Percentiles rank a stretch among this genome's conserved stretches.
These are phyloP conservation scores for Mycteria americana DNA, from an alignment of 2,797 vertebrate genomes.

Conservation along the genomic window DNA sequence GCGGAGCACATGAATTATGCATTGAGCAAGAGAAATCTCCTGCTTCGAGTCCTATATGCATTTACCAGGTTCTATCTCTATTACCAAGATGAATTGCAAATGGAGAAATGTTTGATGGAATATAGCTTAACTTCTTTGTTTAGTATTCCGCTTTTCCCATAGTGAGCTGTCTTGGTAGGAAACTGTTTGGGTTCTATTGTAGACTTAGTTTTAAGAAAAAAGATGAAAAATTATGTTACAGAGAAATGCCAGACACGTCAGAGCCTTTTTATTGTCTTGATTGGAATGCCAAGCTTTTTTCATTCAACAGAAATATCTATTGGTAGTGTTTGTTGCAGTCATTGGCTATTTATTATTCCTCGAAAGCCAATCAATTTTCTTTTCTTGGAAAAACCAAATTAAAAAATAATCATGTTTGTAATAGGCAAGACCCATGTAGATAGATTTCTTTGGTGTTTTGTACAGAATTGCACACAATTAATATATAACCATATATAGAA, in stretches of 20 bases:
- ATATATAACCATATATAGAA: neutral
- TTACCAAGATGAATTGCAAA: conserved; percentile 98
- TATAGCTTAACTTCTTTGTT: conserved; percentile 93
- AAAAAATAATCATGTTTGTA: neutral
- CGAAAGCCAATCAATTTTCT: conserved; percentile 51
- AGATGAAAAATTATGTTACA: conserved; percentile 63
- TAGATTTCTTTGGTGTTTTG: neutral
- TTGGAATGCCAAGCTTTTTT: conserved; percentile 61
- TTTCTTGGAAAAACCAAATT: neutral
- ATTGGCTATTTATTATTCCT: conserved; percentile 54
- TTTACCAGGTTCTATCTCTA: conserved; percentile 98
- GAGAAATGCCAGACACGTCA: conserved; percentile 45
- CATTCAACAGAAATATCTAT: conserved; percentile 44
- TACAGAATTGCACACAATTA: neutral
- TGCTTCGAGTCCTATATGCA: conserved; percentile 97
- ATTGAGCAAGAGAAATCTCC: conserved; percentile 93
- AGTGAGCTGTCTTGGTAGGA: conserved; percentile 69
- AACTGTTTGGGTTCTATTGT: conserved; percentile 71
- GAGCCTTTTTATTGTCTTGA: conserved; percentile 57
- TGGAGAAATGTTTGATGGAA: conserved; percentile 90
- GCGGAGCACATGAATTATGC: conserved; percentile 99
- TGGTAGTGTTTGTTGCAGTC: conserved; percentile 63
- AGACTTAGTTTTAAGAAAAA: conserved; percentile 75
- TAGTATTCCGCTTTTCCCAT: conserved; percentile 84
- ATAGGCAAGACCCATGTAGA: neutral